Conservation (phyloP, 2,888 invertebrate species). For the Drosophila algonquin region DNA sequence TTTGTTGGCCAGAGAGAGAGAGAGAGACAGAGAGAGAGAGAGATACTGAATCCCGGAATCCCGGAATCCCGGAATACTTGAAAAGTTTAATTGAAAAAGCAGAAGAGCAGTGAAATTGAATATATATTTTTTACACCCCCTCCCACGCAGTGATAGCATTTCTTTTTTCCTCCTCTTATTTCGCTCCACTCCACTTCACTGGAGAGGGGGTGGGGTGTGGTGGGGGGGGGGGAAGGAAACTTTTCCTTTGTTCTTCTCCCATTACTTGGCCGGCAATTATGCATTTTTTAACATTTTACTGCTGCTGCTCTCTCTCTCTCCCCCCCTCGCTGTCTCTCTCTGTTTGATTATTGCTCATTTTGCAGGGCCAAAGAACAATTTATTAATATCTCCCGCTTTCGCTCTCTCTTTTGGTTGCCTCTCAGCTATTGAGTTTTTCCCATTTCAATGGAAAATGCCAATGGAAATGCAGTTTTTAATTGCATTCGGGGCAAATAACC, state of each 20-base stretch:
- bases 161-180: slow-evolving; percentile 6
- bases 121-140: slow-evolving; percentile 15
- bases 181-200: background rate
- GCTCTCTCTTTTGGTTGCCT: slow-evolving; percentile 14
- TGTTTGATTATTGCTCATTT: slow-evolving; percentile 52
- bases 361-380: slow-evolving; percentile 26
- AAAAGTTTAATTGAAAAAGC: slow-evolving; percentile 40
- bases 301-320: background rate
- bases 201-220: too few relatives aligned
- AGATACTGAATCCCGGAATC: too few relatives aligned
- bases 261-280: slow-evolving; percentile 36
- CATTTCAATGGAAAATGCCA: slow-evolving; percentile 12
- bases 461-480: slow-evolving; percentile 54
- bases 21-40: too few relatives aligned
- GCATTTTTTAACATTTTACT: slow-evolving; percentile 12
- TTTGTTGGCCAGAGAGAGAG: background rate
- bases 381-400: slow-evolving; percentile 26
- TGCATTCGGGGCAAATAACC: slow-evolving; percentile 43
- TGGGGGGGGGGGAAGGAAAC: background rate
- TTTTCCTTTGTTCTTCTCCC: slow-evolving; percentile 24
- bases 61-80: slow-evolving; percentile 7
- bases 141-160: slow-evolving; percentile 24
- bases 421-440: slow-evolving; percentile 22
- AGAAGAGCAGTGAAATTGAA: slow-evolving; percentile 5
- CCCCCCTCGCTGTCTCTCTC: background rate